Percentiles rank a stretch among this genome's conserved stretches.
These are phyloP conservation scores for Diplodus puntazzo DNA, from an alignment of 2,797 vertebrate genomes.

Conservation along the genomic window DNA sequence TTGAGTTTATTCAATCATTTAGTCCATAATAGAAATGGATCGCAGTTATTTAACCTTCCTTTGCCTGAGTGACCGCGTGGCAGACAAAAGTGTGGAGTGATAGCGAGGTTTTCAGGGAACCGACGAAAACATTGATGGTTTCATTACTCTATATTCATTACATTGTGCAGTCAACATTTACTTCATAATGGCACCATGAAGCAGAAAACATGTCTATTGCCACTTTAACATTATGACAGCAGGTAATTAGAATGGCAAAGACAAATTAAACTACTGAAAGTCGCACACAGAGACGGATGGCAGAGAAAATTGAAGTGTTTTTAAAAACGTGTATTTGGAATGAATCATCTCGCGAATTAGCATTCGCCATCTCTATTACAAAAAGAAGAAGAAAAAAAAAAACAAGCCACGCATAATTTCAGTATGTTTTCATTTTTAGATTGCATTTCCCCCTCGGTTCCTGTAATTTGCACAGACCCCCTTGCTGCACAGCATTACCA, in stretches of 20 bases:
- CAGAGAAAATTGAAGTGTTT: constrained; percentile 17
- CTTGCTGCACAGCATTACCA: constrained; percentile 47
- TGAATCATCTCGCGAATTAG: constrained; percentile 47
- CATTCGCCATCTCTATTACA: constrained; percentile 40
- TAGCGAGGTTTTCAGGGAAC: too few species aligned
- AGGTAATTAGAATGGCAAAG: constrained; percentile 32
- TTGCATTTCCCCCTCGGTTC: constrained; percentile 27
- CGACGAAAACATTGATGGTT: too few species aligned
- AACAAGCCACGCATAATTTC: background rate
- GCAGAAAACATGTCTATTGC: too few species aligned
- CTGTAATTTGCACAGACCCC: constrained; percentile 29
- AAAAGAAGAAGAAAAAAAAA: background rate
- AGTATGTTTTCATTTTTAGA: constrained; percentile 29
- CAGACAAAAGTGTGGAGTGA: too few species aligned
- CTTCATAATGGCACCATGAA: too few species aligned
- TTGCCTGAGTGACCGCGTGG: too few species aligned
- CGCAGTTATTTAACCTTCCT: too few species aligned
- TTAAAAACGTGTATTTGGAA: constrained; percentile 24
- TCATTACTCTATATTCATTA: too few species aligned
- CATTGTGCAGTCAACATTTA: too few species aligned
- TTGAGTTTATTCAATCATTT: too few species aligned
- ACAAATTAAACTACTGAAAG: constrained; percentile 26
- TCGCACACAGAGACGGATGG: background rate
- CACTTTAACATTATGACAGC: background rate
- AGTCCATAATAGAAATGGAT: too few species aligned